Conservation (phyloP, 2,113 vertebrate genomes). For the Erinaceus europaeus region DNA sequence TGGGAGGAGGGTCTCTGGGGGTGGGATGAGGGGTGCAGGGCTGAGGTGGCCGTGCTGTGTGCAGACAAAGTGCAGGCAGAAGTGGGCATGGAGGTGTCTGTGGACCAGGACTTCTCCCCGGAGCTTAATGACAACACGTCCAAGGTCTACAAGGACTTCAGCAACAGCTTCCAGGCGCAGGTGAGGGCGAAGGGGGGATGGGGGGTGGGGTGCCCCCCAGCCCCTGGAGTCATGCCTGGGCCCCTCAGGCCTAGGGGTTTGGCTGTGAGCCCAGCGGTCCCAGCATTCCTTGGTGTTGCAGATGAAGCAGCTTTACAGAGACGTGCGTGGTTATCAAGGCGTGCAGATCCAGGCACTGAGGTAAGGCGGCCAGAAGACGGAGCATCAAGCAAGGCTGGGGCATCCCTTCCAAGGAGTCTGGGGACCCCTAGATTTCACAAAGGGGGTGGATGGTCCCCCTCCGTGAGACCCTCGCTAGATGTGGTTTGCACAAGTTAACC, state of each 20-base stretch:
- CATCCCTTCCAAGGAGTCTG: neutral
- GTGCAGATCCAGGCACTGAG: conserved; percentile 37
- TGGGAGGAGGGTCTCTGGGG: neutral
- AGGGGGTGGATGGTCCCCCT: no score
- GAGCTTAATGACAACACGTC: conserved; percentile 5
- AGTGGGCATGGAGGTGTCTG: conserved; percentile 38
- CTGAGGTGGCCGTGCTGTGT: neutral
- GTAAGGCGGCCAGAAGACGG: conserved; percentile 34
- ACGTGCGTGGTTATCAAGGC: neutral
- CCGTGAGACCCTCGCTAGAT: no score
- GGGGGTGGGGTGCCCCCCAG: no score
- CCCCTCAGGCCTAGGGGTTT: neutral
- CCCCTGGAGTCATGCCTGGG: neutral
- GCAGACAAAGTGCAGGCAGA: neutral
- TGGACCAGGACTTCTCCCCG: neutral
- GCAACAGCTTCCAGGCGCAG: conserved; percentile 32
- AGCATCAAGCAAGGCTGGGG: neutral
- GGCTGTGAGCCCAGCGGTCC: neutral
- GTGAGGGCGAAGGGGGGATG: conserved; percentile 17
- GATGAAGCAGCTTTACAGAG: conserved; percentile 28
- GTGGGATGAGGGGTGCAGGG: neutral
- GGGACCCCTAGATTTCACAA: neutral
- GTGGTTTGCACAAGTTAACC: no score
- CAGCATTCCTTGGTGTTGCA: conserved; percentile 38
- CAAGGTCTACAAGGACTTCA: neutral